Percentiles rank a stretch among this genome's conserved stretches.
These are phyloP conservation scores for Irena cyanogastra DNA, from an alignment of 2,113 vertebrate species.

Conservation along the genomic window DNA sequence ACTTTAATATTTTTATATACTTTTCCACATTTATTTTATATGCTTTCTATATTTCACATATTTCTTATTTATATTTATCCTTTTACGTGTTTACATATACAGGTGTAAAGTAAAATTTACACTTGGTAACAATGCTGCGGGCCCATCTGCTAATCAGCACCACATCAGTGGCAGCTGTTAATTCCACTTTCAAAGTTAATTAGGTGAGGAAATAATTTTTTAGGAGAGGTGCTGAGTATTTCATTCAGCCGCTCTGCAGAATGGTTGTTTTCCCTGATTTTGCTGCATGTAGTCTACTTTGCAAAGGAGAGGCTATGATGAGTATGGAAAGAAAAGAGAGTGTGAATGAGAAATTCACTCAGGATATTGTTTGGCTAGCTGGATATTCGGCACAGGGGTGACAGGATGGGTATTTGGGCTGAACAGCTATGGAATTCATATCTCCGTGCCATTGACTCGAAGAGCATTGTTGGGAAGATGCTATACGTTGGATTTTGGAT, in stretches of 20 bases:
- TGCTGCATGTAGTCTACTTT: neutral
- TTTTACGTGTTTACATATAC: neutral
- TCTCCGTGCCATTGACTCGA: neutral
- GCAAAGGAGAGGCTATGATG: neutral
- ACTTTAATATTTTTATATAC: neutral
- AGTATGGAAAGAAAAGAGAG: neutral
- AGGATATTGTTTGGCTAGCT: neutral
- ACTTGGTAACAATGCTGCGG: neutral
- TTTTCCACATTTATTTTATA: neutral
- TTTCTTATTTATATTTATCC: neutral
- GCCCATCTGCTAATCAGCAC: neutral
- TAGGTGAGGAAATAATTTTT: slow-evolving; percentile 4
- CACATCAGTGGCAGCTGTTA: neutral
- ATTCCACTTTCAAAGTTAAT: neutral
- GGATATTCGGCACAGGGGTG: neutral
- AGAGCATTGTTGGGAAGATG: neutral
- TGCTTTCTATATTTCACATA: neutral
- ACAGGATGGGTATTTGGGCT: neutral
- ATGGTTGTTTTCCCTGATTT: neutral
- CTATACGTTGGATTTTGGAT: neutral
- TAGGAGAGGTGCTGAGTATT: slow-evolving; percentile 5
- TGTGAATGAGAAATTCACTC: neutral
- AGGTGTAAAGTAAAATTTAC: neutral
- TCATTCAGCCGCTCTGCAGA: neutral
- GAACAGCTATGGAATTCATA: neutral